Evolutionary conservation across 2,797 vertebrate species (phyloP), one percentile per base, ranked within the genome.

Genomic region (Pantherophis vulpinus): DNA sequence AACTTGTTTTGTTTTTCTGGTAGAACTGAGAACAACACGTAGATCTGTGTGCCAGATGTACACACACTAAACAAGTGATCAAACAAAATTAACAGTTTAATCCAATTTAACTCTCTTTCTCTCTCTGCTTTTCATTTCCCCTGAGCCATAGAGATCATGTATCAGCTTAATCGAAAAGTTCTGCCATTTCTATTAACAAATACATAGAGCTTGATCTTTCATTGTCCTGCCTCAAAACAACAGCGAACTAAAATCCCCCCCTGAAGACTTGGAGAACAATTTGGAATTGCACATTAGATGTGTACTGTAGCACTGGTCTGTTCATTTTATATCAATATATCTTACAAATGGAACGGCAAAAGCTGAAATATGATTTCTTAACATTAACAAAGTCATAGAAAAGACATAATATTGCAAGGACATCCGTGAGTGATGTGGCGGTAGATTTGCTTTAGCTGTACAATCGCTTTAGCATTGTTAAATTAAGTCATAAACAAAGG

Each of bases 181-280:
- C 47, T 92, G 88, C 91, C 63, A 79, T 79, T 94, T 94, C 86
- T 55, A 93, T 93, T 93, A 93, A 32, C 86, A 93, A 93, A 93
- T 91, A 89, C 90, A 93, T 54, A 83, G 59, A 56, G 25, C 70
- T 79, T 91, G 90, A 86, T 93, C 88, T 74, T 89, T 93, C 93
- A 86, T 87, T 89, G 90, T 93, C 87, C 61, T 37, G 58, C 87
- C 59, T 93, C 90, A 91, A 94, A 11, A 3, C 0, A 1, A 14
- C 20, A 42, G 27, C 37, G 7, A 32, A 74, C 4, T 58, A 63
- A 90, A 27, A 86, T 61, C 87, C 23, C 91, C 37, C 93, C 51
- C 74, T 25, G 61, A 29, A 92, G 91, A 94, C 89, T 51, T 56
- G 42, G 79, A 91, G 55, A 66, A 87, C 2, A 91, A 95, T 93